Evolutionary conservation across 2,113 vertebrate genomes (phyloP), one percentile per base, ranked within the genome.

Genomic region (Galemys pyrenaicus): DNA sequence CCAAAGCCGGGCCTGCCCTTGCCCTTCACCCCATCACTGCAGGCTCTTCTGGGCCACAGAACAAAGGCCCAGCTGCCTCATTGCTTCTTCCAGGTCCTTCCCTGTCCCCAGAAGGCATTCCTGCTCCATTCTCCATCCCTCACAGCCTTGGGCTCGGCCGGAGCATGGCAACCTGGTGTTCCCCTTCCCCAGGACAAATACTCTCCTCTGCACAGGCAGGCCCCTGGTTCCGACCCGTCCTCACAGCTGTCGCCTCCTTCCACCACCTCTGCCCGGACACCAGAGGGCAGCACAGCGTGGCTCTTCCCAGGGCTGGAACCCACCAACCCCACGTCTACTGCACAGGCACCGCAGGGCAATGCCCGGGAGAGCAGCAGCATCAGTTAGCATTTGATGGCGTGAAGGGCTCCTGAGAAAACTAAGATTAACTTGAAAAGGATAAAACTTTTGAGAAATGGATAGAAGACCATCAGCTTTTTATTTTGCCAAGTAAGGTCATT

Each of bases 401-500:
- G 7, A 73, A 15, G 19, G 67, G 60, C 83, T 87, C 9, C 2
- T 28, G 56, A 82, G 35, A 11, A 51, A 67, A 83, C 49, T 81
- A 74, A 95, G 67, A 78, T 37, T 82, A 6, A 92, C 49, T 58
- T 51, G 32, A 87, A 79, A 87, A 96, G 62, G 58, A 93, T 24
- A 67, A 44, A 92, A 91, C 13, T 77, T 83, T 51, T 89, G 35
- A 67, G 64, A 77, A 68, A 84, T 32, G 74, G 81, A 35, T 2
- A 8, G 1, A 60, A 8, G 1, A 60, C 16, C 28, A 41, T 10
- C 54, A 85, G 49, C 24, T 49, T 83, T 85, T 64, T 58, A 44
- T 73, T 41, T 67, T 89, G n/a, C 24, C 44, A 85, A n/a, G 30
- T 64, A 79, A 92, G 54, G 13, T 73, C 39, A 62, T 54, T 41